Base-by-base conservation (phyloP, 2,113 vertebrate species). In the Heterotilapia buettikoferi region DNA sequence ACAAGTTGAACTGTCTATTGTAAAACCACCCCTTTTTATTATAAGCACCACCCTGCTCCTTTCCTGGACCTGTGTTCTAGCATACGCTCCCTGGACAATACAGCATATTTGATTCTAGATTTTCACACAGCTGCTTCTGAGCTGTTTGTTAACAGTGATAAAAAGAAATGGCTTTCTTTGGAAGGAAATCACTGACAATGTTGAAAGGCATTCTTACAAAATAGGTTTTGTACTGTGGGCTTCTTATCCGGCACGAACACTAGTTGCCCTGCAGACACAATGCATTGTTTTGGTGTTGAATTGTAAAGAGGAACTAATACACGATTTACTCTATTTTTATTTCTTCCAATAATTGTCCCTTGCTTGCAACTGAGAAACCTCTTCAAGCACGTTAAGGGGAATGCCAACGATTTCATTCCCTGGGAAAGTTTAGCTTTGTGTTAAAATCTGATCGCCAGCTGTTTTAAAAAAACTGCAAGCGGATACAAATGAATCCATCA, bases 141-240 rank as follows among this genome's bases (percentile, higher is more conserved):
- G 59, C 53, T 86, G 45, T 92, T 87, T 85, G 80, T 85, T 91
- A 91, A 87, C 56, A 66, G n/a, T 54, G 86, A 93, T 90, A 80
- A 89, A 90, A 88, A 82, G 66, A 21, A 56, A 21, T 57, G 38
- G 73, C 31, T 81, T 93, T 93, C 84, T 90, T 86, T 38, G 53
- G 19, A 90, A 68, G 82, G 86, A 90, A 96, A 82, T 63, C 21
- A 38, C 9, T 63, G 56, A 93, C 94, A 92, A 90, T 93, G 90
- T 86, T 76, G 78, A 63, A 82, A 86, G n/a, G 52, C 57, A 11
- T 21, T 43, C 47, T 61, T 21, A 57, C 61, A 40, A 89, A 93
- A 94, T 47, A 61, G 63, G 16, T 66, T 95, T 94, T 94, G 92
- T 94, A 50, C 63, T 9, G 56, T 3, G 9, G 68, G 50, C 66